phyloP scores from a whole-genome alignment of 2,888 invertebrate species.

The Callosobruchus maculatus region DNA sequence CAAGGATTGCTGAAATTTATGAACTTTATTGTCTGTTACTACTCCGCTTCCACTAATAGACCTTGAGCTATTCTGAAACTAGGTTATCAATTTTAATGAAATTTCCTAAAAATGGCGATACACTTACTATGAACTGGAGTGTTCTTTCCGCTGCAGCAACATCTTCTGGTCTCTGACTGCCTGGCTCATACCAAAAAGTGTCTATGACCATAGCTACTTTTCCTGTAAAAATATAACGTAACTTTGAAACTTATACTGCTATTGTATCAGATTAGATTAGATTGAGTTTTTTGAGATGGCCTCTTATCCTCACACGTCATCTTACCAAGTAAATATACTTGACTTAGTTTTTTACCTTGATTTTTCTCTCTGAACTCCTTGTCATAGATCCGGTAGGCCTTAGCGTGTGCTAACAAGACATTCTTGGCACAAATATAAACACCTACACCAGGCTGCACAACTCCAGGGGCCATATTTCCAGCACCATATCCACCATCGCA shows the following conservation, averaged over 20 bases:
- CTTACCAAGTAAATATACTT: no score
- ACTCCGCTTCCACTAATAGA: no score
- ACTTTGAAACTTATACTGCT: no score
- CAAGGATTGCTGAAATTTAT: no score
- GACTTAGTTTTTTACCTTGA: slow-evolving; percentile 15
- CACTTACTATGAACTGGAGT: slow-evolving; percentile 23
- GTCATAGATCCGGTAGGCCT: slow-evolving; percentile 60
- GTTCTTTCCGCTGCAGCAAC: slow-evolving; percentile 22
- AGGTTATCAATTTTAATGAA: not conserved
- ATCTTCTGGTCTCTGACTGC: slow-evolving; percentile 20
- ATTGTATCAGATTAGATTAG: no score
- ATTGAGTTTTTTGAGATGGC: no score
- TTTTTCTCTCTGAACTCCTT: slow-evolving; percentile 48
- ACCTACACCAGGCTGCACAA: slow-evolving; percentile 47
- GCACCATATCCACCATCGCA: slow-evolving; percentile 39
- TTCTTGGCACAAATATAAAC: slow-evolving; percentile 63
- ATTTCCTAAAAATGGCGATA: not conserved
- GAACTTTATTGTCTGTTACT: no score
- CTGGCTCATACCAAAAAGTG: slow-evolving; percentile 22
- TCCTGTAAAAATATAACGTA: slow-evolving; percentile 28
- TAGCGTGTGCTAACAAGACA: slow-evolving; percentile 62
- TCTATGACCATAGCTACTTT: slow-evolving; percentile 26
- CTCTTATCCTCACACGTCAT: no score
- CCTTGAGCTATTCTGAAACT: no score
- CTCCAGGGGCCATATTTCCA: slow-evolving; percentile 34